These are phyloP conservation scores for Plodia interpunctella DNA, from an alignment of 1,140 invertebrate genomes.

Conservation along the genomic window DNA sequence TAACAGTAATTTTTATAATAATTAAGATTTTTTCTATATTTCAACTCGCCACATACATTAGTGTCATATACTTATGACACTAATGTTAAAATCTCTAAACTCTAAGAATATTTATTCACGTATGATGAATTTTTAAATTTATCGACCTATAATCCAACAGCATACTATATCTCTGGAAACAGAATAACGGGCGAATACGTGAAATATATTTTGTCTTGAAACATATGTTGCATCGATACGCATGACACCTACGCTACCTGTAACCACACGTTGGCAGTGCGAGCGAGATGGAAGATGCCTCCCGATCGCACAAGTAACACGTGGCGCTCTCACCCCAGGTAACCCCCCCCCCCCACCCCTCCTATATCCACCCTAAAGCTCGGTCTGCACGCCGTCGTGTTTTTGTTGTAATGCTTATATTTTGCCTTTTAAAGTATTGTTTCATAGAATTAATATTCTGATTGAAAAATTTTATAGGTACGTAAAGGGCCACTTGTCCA, in stretches of 20 bases:
- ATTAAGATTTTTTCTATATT: no score
- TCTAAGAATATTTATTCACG: no score
- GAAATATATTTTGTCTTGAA: conserved; percentile 26
- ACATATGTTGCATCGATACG: conserved; percentile 36
- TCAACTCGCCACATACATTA: no score
- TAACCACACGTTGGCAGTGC: conserved; percentile 26
- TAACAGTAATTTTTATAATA: no score
- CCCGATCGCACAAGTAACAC: conserved; percentile 25
- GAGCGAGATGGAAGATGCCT: conserved; percentile 21
- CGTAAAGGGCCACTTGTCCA: no score
- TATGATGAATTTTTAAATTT: no score
- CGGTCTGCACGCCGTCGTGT: not conserved
- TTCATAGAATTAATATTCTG: no score
- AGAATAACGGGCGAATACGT: conserved; percentile 40
- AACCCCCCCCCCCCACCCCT: conserved; percentile 28
- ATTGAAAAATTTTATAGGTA: no score
- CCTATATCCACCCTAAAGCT: conserved; percentile 23
- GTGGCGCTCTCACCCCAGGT: conserved; percentile 31
- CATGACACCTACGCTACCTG: conserved; percentile 30
- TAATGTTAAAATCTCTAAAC: no score
- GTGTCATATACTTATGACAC: no score
- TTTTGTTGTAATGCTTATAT: not conserved
- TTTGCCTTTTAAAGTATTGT: not conserved
- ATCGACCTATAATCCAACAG: no score
- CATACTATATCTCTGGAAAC: conserved; percentile 37